Evolutionary conservation across 2,797 vertebrate genomes (phyloP).

Genomic region (Melopsittacus undulatus): DNA sequence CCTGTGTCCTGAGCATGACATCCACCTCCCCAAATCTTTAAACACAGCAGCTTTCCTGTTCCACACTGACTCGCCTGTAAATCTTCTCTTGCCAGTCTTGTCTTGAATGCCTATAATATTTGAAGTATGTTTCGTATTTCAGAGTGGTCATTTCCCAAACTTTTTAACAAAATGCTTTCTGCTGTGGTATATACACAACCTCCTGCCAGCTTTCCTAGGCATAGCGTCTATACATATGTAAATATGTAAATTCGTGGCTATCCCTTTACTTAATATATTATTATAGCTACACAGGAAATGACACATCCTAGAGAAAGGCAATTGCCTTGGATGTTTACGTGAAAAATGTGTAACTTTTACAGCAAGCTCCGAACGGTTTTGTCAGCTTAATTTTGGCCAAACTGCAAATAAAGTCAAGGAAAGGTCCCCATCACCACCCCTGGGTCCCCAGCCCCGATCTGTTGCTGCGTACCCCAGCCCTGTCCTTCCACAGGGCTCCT

Average conservation of each 20-base stretch:
- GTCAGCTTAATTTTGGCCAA: not conserved
- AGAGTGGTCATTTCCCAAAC: not conserved
- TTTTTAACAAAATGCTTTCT: not conserved
- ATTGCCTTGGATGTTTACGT: constrained; percentile 40
- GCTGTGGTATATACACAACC: not conserved
- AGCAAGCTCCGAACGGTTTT: not conserved
- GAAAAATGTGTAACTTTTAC: constrained; percentile 26
- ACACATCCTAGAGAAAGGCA: constrained; percentile 46
- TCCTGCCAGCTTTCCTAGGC: not conserved
- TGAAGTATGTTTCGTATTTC: constrained; percentile 20
- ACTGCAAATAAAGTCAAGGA: not conserved
- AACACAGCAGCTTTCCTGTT: constrained; percentile 1
- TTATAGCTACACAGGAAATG: constrained; percentile 58
- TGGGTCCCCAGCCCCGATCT: not conserved
- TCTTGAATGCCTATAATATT: constrained; percentile 15
- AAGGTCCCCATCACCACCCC: not conserved
- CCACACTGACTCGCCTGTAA: not conserved
- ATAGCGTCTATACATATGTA: not conserved
- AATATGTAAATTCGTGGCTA: constrained; percentile 14
- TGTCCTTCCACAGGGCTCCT: not conserved
- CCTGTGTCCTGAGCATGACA: not conserved
- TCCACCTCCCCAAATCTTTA: not conserved
- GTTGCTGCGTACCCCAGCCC: not conserved
- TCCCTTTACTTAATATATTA: constrained; percentile 27
- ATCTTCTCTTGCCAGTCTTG: constrained; percentile 1